Base-by-base conservation (phyloP, 2,888 invertebrate genomes). In the Aporophyla lueneburgensis region DNA sequence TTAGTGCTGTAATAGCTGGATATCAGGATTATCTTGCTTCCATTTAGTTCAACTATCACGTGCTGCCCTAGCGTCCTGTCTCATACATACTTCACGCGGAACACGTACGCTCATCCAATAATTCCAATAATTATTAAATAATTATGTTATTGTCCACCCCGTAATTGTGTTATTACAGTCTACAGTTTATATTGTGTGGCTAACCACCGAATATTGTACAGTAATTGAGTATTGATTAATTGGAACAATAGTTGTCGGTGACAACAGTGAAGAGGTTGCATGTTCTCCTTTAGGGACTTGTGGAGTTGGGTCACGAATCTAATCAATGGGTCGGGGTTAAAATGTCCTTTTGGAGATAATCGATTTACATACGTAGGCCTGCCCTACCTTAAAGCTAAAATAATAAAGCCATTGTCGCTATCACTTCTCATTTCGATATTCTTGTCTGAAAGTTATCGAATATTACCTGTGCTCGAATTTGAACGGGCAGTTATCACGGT, bases 101-200 rank as follows among this genome's bases (percentile, higher is more conserved):
- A 76, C 91, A 92, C 92, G 92, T 89, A 76, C 70, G 53, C 72
- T 76, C 40, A 77, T 81, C 80, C 86, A 89, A 88, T 88, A 87
- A 90, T 78, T 71, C 63, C 73, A 72, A 54, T 82, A 71, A 78
- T 90, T 87, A 87, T 88, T 83, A 49, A 74, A 76, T 81, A 81
- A 89, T 84, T 85, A 88, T 81, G 73, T 82, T 86, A 90, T 88
- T 86, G 87, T 81, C 74, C 80, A 84, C 66, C 76, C 63, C 67
- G 70, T 86, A 89, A 90, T 88, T 80, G 62, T 67, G 86, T 92
- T 92, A 84, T 58, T 69, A 68, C 49, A 85, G 67, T 69, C 53
- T 65, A 63, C 71, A 76, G 78, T 84, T 84, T 85, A 80, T 76
- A 75, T 81, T 86, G 76, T 72, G 72, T 61, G 63, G 72, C 24